Conservation (phyloP, 2,797 vertebrate species). For the Calcarius lapponicus region DNA sequence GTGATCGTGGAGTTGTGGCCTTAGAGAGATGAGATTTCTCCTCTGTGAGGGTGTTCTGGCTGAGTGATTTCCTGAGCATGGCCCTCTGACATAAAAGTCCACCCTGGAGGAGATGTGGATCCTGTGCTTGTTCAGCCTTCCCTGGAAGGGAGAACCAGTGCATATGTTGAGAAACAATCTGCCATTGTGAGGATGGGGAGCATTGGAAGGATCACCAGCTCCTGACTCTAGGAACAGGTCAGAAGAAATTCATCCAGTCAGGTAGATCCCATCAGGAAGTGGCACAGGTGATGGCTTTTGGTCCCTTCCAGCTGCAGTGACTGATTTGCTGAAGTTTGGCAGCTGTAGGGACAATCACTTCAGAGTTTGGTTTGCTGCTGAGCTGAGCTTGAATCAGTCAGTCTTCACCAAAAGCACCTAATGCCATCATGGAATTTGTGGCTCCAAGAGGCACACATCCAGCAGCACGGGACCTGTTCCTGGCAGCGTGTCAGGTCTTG, state of each 20-base stretch:
- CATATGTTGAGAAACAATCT: background rate
- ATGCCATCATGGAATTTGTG: background rate
- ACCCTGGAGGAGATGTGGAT: fast-evolving
- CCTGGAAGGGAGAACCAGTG: background rate
- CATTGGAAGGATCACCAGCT: background rate
- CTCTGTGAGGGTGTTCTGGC: background rate
- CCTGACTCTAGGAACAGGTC: background rate
- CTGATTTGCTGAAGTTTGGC: background rate
- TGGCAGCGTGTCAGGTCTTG: background rate
- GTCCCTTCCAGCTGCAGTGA: background rate
- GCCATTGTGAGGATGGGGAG: background rate
- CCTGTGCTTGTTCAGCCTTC: background rate
- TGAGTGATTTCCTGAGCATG: background rate
- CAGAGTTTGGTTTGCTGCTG: background rate
- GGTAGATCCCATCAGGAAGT: background rate
- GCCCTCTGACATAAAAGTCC: background rate
- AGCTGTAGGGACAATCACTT: background rate
- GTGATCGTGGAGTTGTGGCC: fast-evolving
- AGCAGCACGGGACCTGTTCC: background rate
- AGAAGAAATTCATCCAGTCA: background rate
- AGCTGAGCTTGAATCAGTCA: background rate
- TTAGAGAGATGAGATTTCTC: background rate
- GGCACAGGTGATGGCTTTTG: background rate
- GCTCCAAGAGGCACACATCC: background rate
- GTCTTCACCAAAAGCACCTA: background rate